Percentiles rank a stretch among this genome's conserved stretches.
phyloP scores from a whole-genome alignment of 1,140 invertebrate species.

The Portunus trituberculatus region DNA sequence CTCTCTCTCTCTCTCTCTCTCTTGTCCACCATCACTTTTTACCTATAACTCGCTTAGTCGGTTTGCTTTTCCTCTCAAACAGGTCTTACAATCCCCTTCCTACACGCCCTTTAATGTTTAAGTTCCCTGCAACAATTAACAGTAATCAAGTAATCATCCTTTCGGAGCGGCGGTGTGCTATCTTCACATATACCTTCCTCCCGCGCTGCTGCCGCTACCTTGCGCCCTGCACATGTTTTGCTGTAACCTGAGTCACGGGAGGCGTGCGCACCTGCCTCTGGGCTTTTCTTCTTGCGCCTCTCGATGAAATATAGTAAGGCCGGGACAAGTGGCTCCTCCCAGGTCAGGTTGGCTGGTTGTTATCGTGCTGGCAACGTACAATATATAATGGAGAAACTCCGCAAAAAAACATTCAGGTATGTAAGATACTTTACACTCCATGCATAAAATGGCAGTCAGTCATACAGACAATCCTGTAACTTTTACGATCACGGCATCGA shows the following conservation, averaged over 20 bases:
- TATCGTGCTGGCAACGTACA: not conserved
- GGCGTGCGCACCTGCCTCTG: not conserved
- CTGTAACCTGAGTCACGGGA: not conserved
- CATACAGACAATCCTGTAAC: not conserved
- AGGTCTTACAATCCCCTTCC: too few relatives aligned
- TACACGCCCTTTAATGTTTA: too few relatives aligned
- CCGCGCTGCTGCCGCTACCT: not conserved
- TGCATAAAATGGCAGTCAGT: not conserved
- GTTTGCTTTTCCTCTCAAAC: too few relatives aligned
- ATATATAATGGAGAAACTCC: not conserved
- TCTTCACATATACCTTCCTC: too few relatives aligned
- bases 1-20: constrained; percentile 36
- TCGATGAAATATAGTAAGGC: not conserved
- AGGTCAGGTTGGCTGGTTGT: not conserved
- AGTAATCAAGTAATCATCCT: too few relatives aligned
- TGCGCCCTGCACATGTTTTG: not conserved
- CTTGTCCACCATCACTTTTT: not conserved
- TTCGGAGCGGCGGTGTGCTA: too few relatives aligned
- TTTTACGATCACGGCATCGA: not conserved
- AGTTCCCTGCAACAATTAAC: too few relatives aligned
- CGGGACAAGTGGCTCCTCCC: not conserved
- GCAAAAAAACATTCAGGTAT: not conserved
- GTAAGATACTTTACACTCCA: not conserved
- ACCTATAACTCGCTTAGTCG: too few relatives aligned
- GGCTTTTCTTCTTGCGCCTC: too few relatives aligned